Percentiles rank a stretch among this genome's conserved stretches.
phyloP scores from a whole-genome alignment of 2,113 vertebrate genomes.

The Baryphthengus martii region DNA sequence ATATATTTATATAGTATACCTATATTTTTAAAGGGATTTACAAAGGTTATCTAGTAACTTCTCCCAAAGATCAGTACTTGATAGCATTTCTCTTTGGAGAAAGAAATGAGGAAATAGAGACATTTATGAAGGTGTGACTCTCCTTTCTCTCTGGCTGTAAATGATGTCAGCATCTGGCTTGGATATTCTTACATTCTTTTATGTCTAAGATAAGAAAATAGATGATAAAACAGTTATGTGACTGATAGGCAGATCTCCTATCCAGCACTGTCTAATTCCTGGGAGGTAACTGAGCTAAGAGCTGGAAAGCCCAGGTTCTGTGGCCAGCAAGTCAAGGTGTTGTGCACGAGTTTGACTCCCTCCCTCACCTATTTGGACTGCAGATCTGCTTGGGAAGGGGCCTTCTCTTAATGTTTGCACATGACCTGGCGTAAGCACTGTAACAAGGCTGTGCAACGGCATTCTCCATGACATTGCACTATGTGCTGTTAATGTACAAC shows the following conservation, averaged over 20 bases:
- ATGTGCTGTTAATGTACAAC: background rate
- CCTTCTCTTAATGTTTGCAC: background rate
- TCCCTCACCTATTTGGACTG: background rate
- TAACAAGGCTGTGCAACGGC: accelerated
- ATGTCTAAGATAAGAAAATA: slow-evolving; percentile 39
- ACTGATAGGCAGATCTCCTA: slow-evolving; percentile 9
- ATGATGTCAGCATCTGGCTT: slow-evolving; percentile 40
- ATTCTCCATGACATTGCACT: background rate
- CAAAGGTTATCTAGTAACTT: background rate
- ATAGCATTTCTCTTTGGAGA: background rate
- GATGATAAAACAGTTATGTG: slow-evolving; percentile 21
- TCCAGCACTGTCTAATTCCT: background rate
- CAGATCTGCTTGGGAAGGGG: background rate
- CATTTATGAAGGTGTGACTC: background rate
- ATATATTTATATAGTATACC: background rate
- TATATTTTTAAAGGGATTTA: background rate
- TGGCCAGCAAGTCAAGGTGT: background rate
- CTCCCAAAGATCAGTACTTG: background rate
- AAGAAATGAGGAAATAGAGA: slow-evolving; percentile 31
- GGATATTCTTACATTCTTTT: background rate
- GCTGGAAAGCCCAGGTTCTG: background rate
- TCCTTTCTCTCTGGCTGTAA: background rate
- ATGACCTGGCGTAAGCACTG: background rate
- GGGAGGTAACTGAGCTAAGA: background rate
- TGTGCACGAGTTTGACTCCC: background rate